Conservation (phyloP, 2,113 vertebrate genomes). For the Apteryx owenii region DNA sequence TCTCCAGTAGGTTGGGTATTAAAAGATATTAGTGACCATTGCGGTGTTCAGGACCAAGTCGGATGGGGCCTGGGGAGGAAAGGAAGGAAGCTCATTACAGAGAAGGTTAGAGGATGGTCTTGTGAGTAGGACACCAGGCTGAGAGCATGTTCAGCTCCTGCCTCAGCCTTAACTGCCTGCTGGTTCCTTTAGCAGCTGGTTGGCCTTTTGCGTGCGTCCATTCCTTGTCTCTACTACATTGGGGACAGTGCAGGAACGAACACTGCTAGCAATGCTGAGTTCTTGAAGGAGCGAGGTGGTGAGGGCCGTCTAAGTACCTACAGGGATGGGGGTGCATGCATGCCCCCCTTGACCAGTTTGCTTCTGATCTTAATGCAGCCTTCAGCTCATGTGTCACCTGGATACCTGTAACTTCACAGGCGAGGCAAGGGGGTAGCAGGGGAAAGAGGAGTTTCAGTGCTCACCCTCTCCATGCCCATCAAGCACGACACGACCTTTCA, state of each 20-base stretch:
- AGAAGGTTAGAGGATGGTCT: not conserved
- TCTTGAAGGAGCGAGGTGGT: not conserved
- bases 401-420: not conserved
- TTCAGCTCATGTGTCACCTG: not conserved
- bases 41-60: not conserved
- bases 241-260: not conserved
- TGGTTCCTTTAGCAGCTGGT: not conserved
- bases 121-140: not conserved
- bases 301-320: not conserved
- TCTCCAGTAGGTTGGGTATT: not conserved
- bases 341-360: not conserved
- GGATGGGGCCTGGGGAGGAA: not conserved
- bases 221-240: not conserved
- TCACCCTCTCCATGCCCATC: not conserved
- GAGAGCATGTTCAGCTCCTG: not conserved
- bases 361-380: not conserved
- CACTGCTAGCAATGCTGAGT: not conserved
- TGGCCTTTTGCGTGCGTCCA: not conserved
- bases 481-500: accelerated
- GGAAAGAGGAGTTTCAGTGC: not conserved
- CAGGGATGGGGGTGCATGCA: not conserved
- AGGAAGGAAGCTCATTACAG: not conserved
- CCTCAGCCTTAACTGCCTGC: not conserved
- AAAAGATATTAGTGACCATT: not conserved
- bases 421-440: not conserved